Conservation (phyloP, 2,113 vertebrate genomes). For the Engystomops pustulosus region DNA sequence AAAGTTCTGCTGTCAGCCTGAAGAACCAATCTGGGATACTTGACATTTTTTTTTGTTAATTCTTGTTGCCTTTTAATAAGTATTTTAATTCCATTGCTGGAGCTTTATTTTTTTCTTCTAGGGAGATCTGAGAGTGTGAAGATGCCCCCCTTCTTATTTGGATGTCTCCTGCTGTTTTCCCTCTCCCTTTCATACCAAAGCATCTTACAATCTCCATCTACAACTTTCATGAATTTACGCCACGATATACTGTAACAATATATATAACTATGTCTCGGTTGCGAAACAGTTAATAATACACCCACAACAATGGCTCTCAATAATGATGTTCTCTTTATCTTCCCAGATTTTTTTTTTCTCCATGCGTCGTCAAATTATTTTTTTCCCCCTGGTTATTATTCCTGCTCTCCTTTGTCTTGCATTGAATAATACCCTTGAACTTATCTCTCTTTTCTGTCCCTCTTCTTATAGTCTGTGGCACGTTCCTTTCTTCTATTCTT, state of each 20-base stretch:
- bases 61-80: constrained; percentile 45
- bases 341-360: constrained; percentile 8
- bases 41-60: constrained; percentile 49
- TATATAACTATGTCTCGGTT: not conserved
- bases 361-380: constrained; percentile 13
- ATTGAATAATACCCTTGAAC: constrained; percentile 33
- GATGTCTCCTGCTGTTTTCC: constrained; percentile 26
- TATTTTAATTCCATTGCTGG: constrained; percentile 33
- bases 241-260: too few relatives aligned
- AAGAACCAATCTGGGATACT: constrained; percentile 40
- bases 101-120: not conserved
- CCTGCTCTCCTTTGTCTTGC: constrained; percentile 39
- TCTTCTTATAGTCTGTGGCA: not conserved
- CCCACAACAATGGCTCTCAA: not conserved
- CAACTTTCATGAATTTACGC: not conserved
- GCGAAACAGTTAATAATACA: constrained; percentile 25
- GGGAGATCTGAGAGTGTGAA: constrained; percentile 19
- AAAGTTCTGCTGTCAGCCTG: constrained; percentile 40
- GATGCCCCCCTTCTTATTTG: not conserved
- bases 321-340: not conserved
- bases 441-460: not conserved
- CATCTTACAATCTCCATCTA: not conserved
- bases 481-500: constrained; percentile 40
- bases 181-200: not conserved
- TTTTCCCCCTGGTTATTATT: constrained; percentile 31